These are phyloP conservation scores for Bhutanitis thaidina DNA, from an alignment of 2,888 invertebrate genomes.

Conservation along the genomic window DNA sequence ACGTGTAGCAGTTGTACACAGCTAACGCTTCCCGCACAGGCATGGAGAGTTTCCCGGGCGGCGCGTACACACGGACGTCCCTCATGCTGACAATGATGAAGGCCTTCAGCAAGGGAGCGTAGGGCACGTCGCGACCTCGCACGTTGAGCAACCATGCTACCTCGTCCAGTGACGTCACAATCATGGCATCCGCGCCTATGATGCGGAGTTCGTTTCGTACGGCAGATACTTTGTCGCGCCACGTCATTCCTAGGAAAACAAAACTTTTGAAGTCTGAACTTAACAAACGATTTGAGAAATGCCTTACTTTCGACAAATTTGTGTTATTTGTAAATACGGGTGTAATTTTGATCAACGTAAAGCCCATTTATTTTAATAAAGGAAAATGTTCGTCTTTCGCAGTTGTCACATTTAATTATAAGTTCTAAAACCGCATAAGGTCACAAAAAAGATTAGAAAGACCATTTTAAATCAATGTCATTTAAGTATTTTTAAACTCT, in stretches of 20 bases:
- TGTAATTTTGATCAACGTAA: too few relatives aligned
- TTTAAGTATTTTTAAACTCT: too few relatives aligned
- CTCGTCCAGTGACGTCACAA: slow-evolving; percentile 92
- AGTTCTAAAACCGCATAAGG: too few relatives aligned
- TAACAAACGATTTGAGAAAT: too few relatives aligned
- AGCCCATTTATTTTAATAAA: too few relatives aligned
- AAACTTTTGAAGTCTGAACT: too few relatives aligned
- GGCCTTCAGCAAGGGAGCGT: slow-evolving; percentile 88
- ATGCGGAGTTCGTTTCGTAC: slow-evolving; percentile 82
- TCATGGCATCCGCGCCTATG: slow-evolving; percentile 86
- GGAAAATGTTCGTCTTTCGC: too few relatives aligned
- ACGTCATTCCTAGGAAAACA: slow-evolving; percentile 78
- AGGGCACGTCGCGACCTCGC: slow-evolving; percentile 90
- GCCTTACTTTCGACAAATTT: too few relatives aligned
- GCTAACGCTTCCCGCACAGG: slow-evolving; percentile 74
- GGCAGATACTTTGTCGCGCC: slow-evolving; percentile 87
- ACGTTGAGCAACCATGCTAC: slow-evolving; percentile 92
- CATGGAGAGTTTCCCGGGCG: slow-evolving; percentile 82
- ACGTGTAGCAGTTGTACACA: slow-evolving; percentile 80
- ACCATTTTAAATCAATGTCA: too few relatives aligned
- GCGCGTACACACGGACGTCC: slow-evolving; percentile 85
- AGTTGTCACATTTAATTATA: too few relatives aligned
- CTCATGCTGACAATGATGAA: slow-evolving; percentile 85
- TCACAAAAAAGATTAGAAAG: too few relatives aligned
- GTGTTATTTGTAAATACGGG: too few relatives aligned